Conservation (phyloP, 2,113 vertebrate species). For the Chroicocephalus ridibundus region DNA sequence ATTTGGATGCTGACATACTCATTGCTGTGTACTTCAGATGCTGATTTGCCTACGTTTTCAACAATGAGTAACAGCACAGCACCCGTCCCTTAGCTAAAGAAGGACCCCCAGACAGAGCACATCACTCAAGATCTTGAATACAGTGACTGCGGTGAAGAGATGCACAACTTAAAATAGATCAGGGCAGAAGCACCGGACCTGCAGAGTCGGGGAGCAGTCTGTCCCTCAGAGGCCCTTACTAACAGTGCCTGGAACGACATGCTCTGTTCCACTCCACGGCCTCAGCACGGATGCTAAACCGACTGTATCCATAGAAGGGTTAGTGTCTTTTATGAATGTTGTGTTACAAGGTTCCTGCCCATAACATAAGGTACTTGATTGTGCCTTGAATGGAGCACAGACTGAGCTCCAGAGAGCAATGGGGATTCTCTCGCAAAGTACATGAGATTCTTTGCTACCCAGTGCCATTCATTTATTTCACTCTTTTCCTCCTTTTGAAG, state of each 20-base stretch:
- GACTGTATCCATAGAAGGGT: not conserved
- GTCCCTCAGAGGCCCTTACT: not conserved
- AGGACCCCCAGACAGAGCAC: not conserved
- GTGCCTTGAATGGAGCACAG: not conserved
- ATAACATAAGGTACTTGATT: not conserved
- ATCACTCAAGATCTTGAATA: not conserved
- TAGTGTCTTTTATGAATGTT: not conserved
- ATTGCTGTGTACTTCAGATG: not conserved
- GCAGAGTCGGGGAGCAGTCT: not conserved
- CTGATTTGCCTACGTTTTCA: not conserved
- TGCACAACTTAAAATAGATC: not conserved
- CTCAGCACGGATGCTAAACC: not conserved
- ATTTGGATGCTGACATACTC: not conserved
- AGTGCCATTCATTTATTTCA: not conserved
- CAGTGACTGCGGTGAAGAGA: not conserved
- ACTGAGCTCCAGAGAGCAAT: not conserved
- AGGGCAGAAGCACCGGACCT: not conserved
- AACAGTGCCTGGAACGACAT: rapidly evolving
- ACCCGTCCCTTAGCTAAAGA: not conserved
- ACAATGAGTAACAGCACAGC: not conserved
- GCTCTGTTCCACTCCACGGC: not conserved
- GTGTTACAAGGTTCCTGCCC: not conserved
- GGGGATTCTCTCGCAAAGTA: not conserved
- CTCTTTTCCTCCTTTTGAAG: not conserved
- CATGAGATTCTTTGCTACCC: not conserved